Evolutionary conservation across 2,888 invertebrate species (phyloP).

Genomic region (Prosopocoilus inquinatus): DNA sequence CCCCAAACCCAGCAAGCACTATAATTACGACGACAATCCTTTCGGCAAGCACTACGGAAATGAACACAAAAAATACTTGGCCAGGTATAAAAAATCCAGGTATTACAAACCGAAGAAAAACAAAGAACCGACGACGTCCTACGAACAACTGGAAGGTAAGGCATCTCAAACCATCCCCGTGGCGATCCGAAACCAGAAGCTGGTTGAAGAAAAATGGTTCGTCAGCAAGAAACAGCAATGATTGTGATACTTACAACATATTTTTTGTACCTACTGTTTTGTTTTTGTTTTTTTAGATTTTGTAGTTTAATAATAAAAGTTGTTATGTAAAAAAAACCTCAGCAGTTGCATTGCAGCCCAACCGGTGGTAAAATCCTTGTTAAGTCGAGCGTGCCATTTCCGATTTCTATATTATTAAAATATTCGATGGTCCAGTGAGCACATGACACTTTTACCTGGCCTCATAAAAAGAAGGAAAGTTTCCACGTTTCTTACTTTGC

Average conservation of each 20-base stretch:
- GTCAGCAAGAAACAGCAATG: slow-evolving; percentile 22
- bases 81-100: slow-evolving; percentile 20
- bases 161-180: slow-evolving; percentile 30
- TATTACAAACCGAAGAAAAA: slow-evolving; percentile 18
- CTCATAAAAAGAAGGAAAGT: too few relatives aligned
- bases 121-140: slow-evolving; percentile 13
- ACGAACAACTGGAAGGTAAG: slow-evolving; percentile 25
- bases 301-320: slow-evolving; percentile 14
- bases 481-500: too few relatives aligned
- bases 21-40: slow-evolving; percentile 10
- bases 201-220: slow-evolving; percentile 32
- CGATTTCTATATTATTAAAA: too few relatives aligned
- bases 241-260: too few relatives aligned
- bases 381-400: too few relatives aligned
- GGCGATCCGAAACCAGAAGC: slow-evolving; percentile 24
- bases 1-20: slow-evolving; percentile 1
- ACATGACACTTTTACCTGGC: too few relatives aligned
- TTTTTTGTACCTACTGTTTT: slow-evolving; percentile 5
- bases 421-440: too few relatives aligned
- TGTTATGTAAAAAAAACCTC: slow-evolving; percentile 9
- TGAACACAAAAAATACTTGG: slow-evolving; percentile 3
- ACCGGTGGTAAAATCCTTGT: too few relatives aligned
- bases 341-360: too few relatives aligned
- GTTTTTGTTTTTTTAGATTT: slow-evolving; percentile 8
- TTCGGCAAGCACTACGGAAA: slow-evolving; percentile 3